Base-by-base conservation (phyloP, 1,140 invertebrate genomes). In the Eurytemora carolleeae region DNA sequence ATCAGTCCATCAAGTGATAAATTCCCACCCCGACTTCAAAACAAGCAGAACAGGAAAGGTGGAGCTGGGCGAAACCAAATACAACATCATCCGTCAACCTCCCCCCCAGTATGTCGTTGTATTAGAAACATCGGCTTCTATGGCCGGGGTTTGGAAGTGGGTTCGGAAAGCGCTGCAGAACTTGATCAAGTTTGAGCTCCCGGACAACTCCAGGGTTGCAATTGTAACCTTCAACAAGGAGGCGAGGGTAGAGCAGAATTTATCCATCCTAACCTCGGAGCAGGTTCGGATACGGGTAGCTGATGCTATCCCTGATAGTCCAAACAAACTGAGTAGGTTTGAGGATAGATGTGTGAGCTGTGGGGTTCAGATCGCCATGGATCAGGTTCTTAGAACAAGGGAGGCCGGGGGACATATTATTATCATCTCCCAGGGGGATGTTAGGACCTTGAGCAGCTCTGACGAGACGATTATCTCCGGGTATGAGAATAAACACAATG, bases 291-390 rank as follows among this genome's bases (percentile, higher is more conserved):
- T 18, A 2, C 53, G 52, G 2, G 16, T 62, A 2, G 53, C 60
- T 12, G 60, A 62, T 54, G n/a, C 22, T 21, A 62, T 62, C 20
- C 60, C 60, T n/a, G 52, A 57, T 20, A 62, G 57, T n/a, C 53
- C 58, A 16, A 57, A 62, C 17, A 53, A 58, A 17, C 31, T 44
- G 31, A 18, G 19, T 22, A 62, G 25, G 20, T 26, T 53, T n/a
- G 53, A 62, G 23, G 24, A 56, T 18, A 19, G 44, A 19, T 62
- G 23, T 56, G 60, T 62, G 12, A 24, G 22, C 31, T 57, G 52
- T 23, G 60, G 18, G n/a, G 31, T 44, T 7, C 31, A 44, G 31
- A 25, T 19, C 16, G 52, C 52, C 26, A 18, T 62, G 2, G 20
- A 22, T 17, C 16, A 55, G 17, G 52, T 54, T 1, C 24, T 62